A percentile compares a stretch with the other conserved stretches of the same genome.
Conservation (phyloP, 2,888 invertebrate species). For the Phorcus lineatus region DNA sequence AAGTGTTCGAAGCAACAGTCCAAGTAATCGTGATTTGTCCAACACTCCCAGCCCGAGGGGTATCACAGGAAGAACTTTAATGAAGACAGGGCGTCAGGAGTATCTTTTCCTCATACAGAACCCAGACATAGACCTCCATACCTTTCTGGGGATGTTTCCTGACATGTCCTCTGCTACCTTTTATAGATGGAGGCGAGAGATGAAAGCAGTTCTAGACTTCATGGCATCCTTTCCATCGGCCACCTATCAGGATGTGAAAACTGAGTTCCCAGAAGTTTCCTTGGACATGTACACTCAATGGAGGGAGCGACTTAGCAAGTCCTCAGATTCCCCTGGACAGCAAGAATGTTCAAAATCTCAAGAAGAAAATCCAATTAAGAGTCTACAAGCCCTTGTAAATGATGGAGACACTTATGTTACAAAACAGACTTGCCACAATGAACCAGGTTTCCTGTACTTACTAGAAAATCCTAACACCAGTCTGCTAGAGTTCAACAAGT, state of each 20-base stretch:
- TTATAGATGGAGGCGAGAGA: slow-evolving; percentile 43
- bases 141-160: slow-evolving; percentile 36
- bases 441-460: slow-evolving; percentile 22
- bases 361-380: slow-evolving; percentile 1
- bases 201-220: slow-evolving; percentile 36
- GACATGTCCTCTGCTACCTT: slow-evolving; percentile 36
- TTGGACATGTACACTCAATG: slow-evolving; percentile 11
- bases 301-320: not conserved
- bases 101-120: slow-evolving; percentile 41
- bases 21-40: not conserved
- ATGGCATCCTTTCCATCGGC: not conserved
- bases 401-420: not conserved
- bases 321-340: not conserved
- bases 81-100: slow-evolving; percentile 35
- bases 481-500: slow-evolving; percentile 26
- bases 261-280: slow-evolving; percentile 25
- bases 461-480: slow-evolving; percentile 33
- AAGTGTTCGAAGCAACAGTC: not conserved
- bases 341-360: not conserved
- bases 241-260: not conserved
- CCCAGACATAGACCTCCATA: slow-evolving; percentile 40
- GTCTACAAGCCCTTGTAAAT: slow-evolving; percentile 8
- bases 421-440: not conserved
- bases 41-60: not conserved
- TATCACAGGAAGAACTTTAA: not conserved